Evolutionary conservation across 2,888 invertebrate genomes (phyloP), one percentile per base, ranked within the genome.

Genomic region (Macrosoma leucophasiata): DNA sequence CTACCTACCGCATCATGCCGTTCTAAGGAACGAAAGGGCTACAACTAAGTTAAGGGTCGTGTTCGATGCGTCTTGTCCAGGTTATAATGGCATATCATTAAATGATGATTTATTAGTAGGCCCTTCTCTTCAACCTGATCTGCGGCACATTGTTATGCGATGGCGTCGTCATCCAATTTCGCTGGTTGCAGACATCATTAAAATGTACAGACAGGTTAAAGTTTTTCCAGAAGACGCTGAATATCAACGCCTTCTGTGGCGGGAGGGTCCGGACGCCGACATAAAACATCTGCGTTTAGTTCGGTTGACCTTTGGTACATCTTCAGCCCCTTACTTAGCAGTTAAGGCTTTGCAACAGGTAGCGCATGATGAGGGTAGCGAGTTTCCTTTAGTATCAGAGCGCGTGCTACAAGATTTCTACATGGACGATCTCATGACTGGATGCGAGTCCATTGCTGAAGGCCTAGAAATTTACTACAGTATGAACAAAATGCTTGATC

Each of bases 401-500:
- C 33, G 13, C 8, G 33, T 46, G 0, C 0, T 9, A 1, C 21
- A 34, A 2, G 24, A 15, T 3, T 43, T 41, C n/a, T 51, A 45
- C 25, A 36, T 48, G 26, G 48, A 50, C 11, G 50, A 50, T 19
- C 19, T 46, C 1, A 30, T 49, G 36, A 20, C 45, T 3, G 48
- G 45, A 4, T 38, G 42, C 25, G 22, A 45, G 8, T 35, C 15
- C 25, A 1, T 46, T 41, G 19, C 43, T 48, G 25, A 41, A 27
- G 41, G 23, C 10, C 7, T 44, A 28, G 19, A 33, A 9, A 15
- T 55, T 8, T 33, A 41, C 21, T 26, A 48, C 11, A 39, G 55
- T 29, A 29, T 53, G 10, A 50, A 32, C 3, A 15, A 21, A 4
- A 23, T 63, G 7, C 19, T 61, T 9, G 39, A 20, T 11, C 30